Conservation (phyloP, 2,888 invertebrate species). For the Drosophila borborema region DNA sequence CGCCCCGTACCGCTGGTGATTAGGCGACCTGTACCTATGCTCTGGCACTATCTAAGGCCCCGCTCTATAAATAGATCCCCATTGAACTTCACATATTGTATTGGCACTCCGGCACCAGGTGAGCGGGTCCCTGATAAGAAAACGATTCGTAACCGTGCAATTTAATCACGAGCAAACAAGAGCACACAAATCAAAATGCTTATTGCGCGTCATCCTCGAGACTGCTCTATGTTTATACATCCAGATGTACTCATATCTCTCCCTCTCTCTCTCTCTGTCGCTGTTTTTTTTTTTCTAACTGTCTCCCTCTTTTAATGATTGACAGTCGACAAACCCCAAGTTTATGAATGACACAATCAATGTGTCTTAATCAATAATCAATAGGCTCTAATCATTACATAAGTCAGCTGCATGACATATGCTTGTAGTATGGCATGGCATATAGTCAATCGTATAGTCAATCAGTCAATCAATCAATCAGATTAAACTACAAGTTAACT, state of each 20-base stretch:
- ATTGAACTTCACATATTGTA: conserved; percentile 44
- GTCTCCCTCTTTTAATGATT: no score
- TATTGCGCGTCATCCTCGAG: conserved; percentile 1
- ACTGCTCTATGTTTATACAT: background rate
- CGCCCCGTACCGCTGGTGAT: background rate
- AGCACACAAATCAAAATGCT: background rate
- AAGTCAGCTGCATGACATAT: background rate
- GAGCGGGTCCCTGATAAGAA: conserved; percentile 36
- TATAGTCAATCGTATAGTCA: background rate
- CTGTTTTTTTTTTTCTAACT: no score
- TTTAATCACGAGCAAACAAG: conserved; percentile 54
- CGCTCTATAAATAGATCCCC: conserved; percentile 49
- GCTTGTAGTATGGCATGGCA: background rate
- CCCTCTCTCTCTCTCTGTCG: background rate
- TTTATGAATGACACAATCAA: conserved; percentile 1
- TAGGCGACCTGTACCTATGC: background rate
- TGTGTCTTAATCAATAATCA: background rate
- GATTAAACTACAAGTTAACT: no score
- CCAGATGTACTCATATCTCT: conserved; percentile 8
- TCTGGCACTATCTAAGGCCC: conserved; percentile 48
- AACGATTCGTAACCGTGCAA: conserved; percentile 35
- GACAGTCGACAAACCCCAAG: background rate
- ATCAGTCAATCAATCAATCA: background rate
- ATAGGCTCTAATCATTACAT: background rate
- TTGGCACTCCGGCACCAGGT: conserved; percentile 47